Evolutionary conservation across 2,888 invertebrate genomes (phyloP).

Genomic region (Chrysina gloriosa): DNA sequence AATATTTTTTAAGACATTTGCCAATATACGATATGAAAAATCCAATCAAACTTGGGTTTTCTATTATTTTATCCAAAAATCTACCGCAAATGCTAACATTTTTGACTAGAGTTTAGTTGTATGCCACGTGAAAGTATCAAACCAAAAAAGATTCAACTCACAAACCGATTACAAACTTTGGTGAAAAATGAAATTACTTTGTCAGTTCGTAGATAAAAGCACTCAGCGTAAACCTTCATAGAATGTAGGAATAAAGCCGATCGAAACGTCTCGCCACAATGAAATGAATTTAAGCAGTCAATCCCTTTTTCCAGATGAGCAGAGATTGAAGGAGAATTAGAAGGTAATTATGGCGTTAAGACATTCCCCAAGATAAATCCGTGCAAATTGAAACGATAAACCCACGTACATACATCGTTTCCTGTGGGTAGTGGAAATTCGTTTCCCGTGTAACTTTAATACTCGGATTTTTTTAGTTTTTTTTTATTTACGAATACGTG

Average conservation of each 20-base stretch:
- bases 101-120: too few relatives aligned
- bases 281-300: slow-evolving; percentile 1
- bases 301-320: slow-evolving; percentile 2
- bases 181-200: background rate
- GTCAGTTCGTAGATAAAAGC: background rate
- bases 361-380: background rate
- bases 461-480: too few relatives aligned
- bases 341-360: background rate
- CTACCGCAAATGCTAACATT: too few relatives aligned
- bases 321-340: background rate
- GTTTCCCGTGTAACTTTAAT: too few relatives aligned
- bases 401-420: background rate
- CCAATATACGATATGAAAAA: too few relatives aligned
- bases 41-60: too few relatives aligned
- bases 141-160: too few relatives aligned
- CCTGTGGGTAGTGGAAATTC: too few relatives aligned
- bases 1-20: too few relatives aligned
- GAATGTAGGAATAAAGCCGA: background rate
- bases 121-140: too few relatives aligned
- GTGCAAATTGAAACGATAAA: background rate
- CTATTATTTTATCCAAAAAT: too few relatives aligned
- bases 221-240: background rate
- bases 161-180: too few relatives aligned
- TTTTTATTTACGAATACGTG: background rate
- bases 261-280: background rate